Conservation (phyloP, 2,113 vertebrate species). For the Manacus vitellinus region DNA sequence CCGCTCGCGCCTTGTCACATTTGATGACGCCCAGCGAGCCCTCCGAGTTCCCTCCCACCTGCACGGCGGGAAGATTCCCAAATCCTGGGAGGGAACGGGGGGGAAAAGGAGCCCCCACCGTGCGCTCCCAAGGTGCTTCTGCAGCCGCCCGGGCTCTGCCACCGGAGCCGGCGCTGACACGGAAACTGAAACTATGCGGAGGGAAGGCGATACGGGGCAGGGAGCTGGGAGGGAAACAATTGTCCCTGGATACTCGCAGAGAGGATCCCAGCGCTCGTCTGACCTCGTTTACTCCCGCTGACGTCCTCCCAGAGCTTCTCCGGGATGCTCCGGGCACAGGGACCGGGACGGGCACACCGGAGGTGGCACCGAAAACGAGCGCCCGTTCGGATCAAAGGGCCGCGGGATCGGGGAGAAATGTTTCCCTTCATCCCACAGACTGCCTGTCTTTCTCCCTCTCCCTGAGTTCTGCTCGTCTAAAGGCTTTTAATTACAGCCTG, state of each 20-base stretch:
- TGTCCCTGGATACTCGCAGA: neutral
- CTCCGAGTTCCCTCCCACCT: neutral
- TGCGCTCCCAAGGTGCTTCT: fast-evolving
- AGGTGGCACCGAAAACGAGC: neutral
- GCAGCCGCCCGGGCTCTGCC: fast-evolving
- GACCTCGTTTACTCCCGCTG: conserved; percentile 22
- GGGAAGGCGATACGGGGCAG: conserved; percentile 11
- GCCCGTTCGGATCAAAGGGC: neutral
- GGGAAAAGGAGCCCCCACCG: fast-evolving
- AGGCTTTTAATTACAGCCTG: conserved; percentile 32
- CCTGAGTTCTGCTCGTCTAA: neutral
- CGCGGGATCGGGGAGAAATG: fast-evolving
- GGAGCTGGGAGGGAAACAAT: neutral
- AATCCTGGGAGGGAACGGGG: fast-evolving
- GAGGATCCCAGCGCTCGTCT: neutral
- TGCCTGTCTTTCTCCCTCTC: neutral
- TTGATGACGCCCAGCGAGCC: neutral
- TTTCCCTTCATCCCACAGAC: neutral
- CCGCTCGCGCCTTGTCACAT: neutral
- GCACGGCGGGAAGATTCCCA: neutral
- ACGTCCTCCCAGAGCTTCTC: neutral
- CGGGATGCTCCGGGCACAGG: neutral
- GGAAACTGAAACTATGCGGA: neutral
- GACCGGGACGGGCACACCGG: fast-evolving
- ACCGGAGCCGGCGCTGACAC: neutral